These are phyloP conservation scores for Agapostemon virescens DNA, from an alignment of 2,888 invertebrate species.

Conservation along the genomic window DNA sequence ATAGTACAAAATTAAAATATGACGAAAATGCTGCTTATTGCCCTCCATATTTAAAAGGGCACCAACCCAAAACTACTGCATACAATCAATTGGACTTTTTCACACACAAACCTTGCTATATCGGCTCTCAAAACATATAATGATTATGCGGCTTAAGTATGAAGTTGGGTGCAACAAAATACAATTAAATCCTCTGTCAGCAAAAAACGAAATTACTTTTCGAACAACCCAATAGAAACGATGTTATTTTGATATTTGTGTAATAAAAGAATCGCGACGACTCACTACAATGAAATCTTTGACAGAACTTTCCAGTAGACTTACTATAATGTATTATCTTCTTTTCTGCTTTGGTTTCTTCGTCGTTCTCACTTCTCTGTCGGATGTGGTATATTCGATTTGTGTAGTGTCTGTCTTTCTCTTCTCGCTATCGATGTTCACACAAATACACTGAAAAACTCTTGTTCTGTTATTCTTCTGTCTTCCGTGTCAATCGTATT, in stretches of 20 bases:
- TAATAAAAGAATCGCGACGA: not conserved
- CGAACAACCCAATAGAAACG: not conserved
- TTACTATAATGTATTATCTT: not conserved
- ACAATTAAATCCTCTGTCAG: too few relatives aligned
- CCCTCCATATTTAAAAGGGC: too few relatives aligned
- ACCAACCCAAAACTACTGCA: too few relatives aligned
- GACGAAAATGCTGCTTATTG: too few relatives aligned
- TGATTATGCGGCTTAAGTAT: too few relatives aligned
- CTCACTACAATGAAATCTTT: not conserved
- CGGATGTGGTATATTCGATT: not conserved
- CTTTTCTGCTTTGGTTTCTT: not conserved
- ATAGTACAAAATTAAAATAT: too few relatives aligned
- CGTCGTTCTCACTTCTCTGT: not conserved
- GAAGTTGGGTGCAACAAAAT: too few relatives aligned
- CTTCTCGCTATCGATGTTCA: not conserved
- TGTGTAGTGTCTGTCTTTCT: not conserved
- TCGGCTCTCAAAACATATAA: too few relatives aligned
- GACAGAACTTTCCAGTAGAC: constrained; percentile 2
- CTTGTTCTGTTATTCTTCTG: not conserved
- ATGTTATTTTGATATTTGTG: not conserved
- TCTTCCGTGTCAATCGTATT: constrained; percentile 9
- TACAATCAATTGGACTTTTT: too few relatives aligned
- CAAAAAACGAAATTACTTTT: too few relatives aligned
- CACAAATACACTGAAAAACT: not conserved
- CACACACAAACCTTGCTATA: too few relatives aligned